Evolutionary conservation across 2,888 invertebrate species (phyloP), one percentile per base, ranked within the genome.

Genomic region (Drosophila histrio): DNA sequence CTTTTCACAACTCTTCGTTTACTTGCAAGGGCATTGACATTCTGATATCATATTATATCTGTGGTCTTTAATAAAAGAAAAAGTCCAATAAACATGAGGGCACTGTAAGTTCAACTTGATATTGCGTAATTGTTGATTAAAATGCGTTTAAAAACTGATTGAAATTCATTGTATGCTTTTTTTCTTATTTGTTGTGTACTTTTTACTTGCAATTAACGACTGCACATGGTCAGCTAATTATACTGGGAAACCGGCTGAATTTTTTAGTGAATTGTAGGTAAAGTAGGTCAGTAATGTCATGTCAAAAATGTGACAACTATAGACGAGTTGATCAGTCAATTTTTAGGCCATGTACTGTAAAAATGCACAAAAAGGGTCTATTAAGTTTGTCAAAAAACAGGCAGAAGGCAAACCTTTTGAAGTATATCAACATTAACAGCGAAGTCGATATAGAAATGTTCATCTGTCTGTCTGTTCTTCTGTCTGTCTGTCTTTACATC

Each of bases 281-380:
- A 80, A 87, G 78, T 81, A 81, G 81, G 81, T 81, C 81, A 81
- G 74, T 80, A 60, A 75, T 65, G 62, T 65, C 56, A 62, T 61
- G 46, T 46, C 24, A 24, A 52, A 28, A 34, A 56, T 41, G 19
- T 36, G 30, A 34, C 13, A 4, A 9, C 26, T 4, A 39, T 52
- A 44, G 22, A 11, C n/a, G 13, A 49, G 41, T 54, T 56, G 57
- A 61, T 69, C 52, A 56, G 36, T 43, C 5, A 2, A 26, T 19
- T 11, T 30, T 30, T n/a, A n/a, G n/a, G n/a, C n/a, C n/a, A n/a
- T n/a, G n/a, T n/a, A n/a, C n/a, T n/a, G n/a, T n/a, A n/a, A n/a
- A n/a, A n/a, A n/a, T n/a, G n/a, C n/a, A n/a, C n/a, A n/a, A n/a
- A n/a, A n/a, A n/a, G n/a, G n/a, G n/a, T n/a, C n/a, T n/a, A n/a